phyloP scores from a whole-genome alignment of 2,888 invertebrate genomes.

The Heteropelma amictum region DNA sequence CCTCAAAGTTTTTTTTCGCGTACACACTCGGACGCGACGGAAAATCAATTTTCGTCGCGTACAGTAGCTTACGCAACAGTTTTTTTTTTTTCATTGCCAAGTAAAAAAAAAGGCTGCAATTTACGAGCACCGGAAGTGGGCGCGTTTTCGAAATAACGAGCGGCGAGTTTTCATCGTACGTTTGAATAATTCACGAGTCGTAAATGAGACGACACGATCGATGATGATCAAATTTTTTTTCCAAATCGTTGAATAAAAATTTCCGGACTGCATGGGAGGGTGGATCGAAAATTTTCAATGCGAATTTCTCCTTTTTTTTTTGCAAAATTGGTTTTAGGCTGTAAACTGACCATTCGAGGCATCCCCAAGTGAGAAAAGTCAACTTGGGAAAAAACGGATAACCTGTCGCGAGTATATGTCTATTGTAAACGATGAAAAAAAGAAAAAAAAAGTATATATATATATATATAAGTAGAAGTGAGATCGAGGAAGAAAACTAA shows the following conservation, averaged over 20 bases:
- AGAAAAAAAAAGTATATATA: conserved; percentile 3
- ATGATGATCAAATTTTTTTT: no score
- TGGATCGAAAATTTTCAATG: no score
- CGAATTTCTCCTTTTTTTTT: no score
- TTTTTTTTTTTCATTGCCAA: no score
- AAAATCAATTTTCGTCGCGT: not conserved
- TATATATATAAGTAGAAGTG: not conserved
- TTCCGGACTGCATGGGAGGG: no score
- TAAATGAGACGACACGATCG: not conserved
- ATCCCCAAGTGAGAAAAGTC: no score
- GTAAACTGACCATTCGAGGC: no score
- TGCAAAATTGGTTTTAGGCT: no score
- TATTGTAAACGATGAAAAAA: conserved; percentile 12
- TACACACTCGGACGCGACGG: not conserved
- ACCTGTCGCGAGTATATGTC: conserved; percentile 6
- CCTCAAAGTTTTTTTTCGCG: not conserved
- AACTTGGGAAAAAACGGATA: conserved; percentile 15
- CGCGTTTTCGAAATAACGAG: conserved; percentile 12
- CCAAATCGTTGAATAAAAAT: no score
- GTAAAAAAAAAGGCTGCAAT: not conserved
- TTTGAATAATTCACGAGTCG: not conserved
- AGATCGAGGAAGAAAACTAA: conserved; percentile 42
- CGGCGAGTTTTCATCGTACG: conserved; percentile 1
- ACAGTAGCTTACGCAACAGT: conserved; percentile 13
- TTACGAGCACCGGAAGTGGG: conserved; percentile 32